Percentiles rank a stretch among this genome's conserved stretches.
phyloP scores from a whole-genome alignment of 2,113 vertebrate species.

The Nymphicus hollandicus region DNA sequence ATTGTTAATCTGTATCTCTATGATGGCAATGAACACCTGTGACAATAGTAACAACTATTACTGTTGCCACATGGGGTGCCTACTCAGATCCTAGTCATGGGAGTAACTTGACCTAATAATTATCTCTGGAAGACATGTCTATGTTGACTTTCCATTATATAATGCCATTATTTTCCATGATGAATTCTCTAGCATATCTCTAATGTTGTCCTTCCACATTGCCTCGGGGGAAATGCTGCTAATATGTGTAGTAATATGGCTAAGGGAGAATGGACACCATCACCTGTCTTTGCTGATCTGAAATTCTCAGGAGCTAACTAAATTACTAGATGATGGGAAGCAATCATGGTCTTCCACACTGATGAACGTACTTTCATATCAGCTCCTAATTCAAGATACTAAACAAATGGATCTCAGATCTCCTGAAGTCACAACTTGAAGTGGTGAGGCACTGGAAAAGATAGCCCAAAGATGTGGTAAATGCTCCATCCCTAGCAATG shows the following conservation, averaged over 20 bases:
- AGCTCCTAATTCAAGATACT: not conserved
- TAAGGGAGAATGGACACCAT: not conserved
- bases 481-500: not conserved
- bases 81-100: not conserved
- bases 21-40: not conserved
- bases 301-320: not conserved
- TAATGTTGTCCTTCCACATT: not conserved
- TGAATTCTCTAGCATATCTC: not conserved
- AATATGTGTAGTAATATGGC: not conserved
- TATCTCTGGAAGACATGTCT: not conserved
- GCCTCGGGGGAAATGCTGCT: not conserved
- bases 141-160: not conserved
- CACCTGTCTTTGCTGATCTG: not conserved
- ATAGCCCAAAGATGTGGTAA: not conserved
- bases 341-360: not conserved
- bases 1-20: not conserved
- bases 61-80: not conserved
- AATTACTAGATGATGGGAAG: not conserved
- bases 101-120: not conserved
- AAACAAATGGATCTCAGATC: not conserved
- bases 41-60: not conserved
- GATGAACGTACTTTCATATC: not conserved
- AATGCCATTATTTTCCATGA: not conserved
- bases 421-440: not conserved
- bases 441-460: not conserved